Percentiles rank a stretch among this genome's conserved stretches.
phyloP scores from a whole-genome alignment of 2,797 vertebrate genomes.

The Sebastes nivosus region DNA sequence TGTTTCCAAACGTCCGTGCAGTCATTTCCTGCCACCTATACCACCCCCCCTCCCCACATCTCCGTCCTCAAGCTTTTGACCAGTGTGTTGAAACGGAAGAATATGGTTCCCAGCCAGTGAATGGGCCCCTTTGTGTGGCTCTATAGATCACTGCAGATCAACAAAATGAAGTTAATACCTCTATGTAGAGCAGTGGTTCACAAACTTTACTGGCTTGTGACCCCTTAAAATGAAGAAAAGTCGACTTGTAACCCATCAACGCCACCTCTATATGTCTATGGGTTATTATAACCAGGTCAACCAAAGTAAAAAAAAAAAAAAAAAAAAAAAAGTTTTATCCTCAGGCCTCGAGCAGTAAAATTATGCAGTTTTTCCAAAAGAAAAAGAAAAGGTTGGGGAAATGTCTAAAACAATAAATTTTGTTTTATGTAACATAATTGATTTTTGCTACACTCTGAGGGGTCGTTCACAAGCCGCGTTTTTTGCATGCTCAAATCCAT shows the following conservation, averaged over 20 bases:
- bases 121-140: constrained; percentile 75
- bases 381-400: not conserved
- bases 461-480: no score
- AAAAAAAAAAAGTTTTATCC: no score
- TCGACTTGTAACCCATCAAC: not conserved
- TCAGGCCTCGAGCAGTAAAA: not conserved
- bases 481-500: no score
- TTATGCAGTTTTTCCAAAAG: not conserved
- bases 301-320: not conserved
- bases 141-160: constrained; percentile 30
- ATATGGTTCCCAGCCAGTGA: constrained; percentile 61
- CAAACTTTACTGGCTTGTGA: not conserved
- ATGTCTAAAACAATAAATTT: no score
- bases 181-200: not conserved
- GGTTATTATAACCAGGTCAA: not conserved
- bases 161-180: constrained; percentile 20
- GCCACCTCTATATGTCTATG: not conserved
- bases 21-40: constrained; percentile 71
- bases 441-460: no score
- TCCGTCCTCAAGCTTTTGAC: constrained; percentile 35
- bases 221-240: not conserved
- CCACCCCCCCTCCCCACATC: not conserved
- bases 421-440: no score
- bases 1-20: constrained; percentile 58
- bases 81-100: constrained; percentile 66